Evolutionary conservation across 2,797 vertebrate genomes (phyloP).

Genomic region (Xyrichtys novacula): DNA sequence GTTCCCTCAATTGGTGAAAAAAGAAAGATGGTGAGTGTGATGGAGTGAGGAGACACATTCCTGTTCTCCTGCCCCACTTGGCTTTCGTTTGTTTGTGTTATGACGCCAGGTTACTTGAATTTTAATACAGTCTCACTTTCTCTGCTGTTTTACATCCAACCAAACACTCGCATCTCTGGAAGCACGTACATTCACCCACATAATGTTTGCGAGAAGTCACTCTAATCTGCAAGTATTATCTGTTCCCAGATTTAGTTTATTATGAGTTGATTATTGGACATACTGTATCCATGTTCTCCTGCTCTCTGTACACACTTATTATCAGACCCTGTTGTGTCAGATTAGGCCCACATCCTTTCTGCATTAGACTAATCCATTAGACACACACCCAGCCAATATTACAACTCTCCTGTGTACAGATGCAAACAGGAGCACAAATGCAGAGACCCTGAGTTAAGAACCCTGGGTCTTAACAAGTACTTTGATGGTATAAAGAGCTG

Average conservation of each 20-base stretch:
- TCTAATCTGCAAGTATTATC: conserved; percentile 32
- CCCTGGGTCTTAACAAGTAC: not conserved
- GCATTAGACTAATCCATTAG: conserved; percentile 67
- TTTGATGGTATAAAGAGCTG: conserved; percentile 10
- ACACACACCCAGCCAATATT: conserved; percentile 47
- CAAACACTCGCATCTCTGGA: conserved; percentile 46
- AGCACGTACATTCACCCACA: conserved; percentile 40
- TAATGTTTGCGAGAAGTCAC: conserved; percentile 45
- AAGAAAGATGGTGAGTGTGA: conserved; percentile 28
- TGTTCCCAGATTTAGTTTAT: conserved; percentile 51
- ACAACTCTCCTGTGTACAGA: conserved; percentile 20
- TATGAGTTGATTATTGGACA: conserved; percentile 33
- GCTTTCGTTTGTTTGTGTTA: not conserved
- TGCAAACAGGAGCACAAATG: conserved; percentile 13
- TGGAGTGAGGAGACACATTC: conserved; percentile 23
- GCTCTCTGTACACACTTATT: conserved; percentile 40
- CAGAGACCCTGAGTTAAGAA: conserved; percentile 20
- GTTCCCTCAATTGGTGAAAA: conserved; percentile 5
- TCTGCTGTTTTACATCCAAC: conserved; percentile 45
- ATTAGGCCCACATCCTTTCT: conserved; percentile 57
- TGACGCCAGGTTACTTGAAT: conserved; percentile 12
- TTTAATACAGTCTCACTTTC: conserved; percentile 45
- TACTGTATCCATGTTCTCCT: not conserved
- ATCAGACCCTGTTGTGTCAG: conserved; percentile 42
- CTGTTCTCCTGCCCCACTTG: conserved; percentile 14